Evolutionary conservation across 2,797 vertebrate species (phyloP), one percentile per base, ranked within the genome.

Genomic region (Toxotes lorentzi): DNA sequence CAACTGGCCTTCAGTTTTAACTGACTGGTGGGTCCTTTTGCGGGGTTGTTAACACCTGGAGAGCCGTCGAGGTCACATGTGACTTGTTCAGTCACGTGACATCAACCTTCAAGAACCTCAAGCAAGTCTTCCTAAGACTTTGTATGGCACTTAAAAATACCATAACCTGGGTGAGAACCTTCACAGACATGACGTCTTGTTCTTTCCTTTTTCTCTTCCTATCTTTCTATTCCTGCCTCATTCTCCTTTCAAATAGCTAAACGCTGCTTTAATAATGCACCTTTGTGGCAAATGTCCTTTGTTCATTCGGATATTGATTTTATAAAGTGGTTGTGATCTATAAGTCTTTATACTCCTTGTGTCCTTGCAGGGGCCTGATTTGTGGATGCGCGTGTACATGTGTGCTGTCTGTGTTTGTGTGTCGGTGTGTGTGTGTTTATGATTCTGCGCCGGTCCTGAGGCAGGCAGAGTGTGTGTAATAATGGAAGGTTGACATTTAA

Each of bases 401-500:
- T 35, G 47, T 27, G 70, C 23, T 45, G 66, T 54, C 27, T 41
- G 40, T 14, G 40, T 41, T 41, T 41, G 53, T 71, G 57, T 73
- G 41, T 82, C 50, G 65, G 40, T 41, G 30, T 63, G 45, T 69
- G 62, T 60, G 76, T 79, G 84, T 80, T 76, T 84, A 67, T 81
- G 84, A 82, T 76, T 84, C 72, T 53, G 58, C 4, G 27, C 34
- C 23, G 4, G 53, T 88, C 78, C 83, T 35, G 47, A 68, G 84
- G 87, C 86, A 61, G 40, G 59, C 84, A 7, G 43, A 61, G 83
- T 83, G 84, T 89, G 89, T 78, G 84, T 91, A 81, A 81, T 88
- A 90, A 92, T 93, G 88, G 87, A 87, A 88, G 87, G 88, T 88
- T 94, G 92, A 93, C 93, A 94, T 95, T 94, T 94, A 94, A 93